These are phyloP conservation scores for Sinocyclocheilus rhinocerous DNA, from an alignment of 2,113 vertebrate species.

Conservation along the genomic window DNA sequence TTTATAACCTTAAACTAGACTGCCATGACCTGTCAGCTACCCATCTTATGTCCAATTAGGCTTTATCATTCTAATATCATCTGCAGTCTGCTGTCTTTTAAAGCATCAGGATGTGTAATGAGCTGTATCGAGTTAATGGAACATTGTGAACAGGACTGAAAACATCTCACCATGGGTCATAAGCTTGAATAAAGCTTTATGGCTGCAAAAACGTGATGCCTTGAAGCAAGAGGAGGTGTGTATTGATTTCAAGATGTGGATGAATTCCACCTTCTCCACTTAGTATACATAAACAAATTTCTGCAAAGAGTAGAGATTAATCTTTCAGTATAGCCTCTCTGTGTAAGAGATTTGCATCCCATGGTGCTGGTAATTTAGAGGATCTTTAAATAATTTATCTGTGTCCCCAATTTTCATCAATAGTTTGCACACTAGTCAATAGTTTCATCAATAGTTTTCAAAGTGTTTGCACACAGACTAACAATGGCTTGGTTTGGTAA, in stretches of 20 bases:
- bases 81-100: background rate
- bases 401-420: background rate
- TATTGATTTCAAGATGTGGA: background rate
- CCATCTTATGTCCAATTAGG: conserved; percentile 21
- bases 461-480: background rate
- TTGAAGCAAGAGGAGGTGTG: background rate
- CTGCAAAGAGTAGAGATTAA: conserved; percentile 10
- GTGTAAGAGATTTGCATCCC: background rate
- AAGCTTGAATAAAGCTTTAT: conserved; percentile 20
- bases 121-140: conserved; percentile 9
- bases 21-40: background rate
- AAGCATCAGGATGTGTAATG: background rate
- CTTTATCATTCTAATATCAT: conserved; percentile 12
- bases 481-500: background rate
- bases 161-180: conserved; percentile 5
- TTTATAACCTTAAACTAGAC: background rate
- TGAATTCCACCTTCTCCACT: background rate
- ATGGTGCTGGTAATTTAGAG: background rate
- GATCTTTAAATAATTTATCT: background rate
- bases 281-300: background rate
- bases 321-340: background rate
- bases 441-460: background rate
- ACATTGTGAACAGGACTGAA: background rate
- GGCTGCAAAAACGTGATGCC: conserved; percentile 23
- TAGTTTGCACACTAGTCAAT: background rate